Percentiles rank a stretch among this genome's conserved stretches.
These are phyloP conservation scores for Drosophila tristis DNA, from an alignment of 1,140 invertebrate species.

Conservation along the genomic window DNA sequence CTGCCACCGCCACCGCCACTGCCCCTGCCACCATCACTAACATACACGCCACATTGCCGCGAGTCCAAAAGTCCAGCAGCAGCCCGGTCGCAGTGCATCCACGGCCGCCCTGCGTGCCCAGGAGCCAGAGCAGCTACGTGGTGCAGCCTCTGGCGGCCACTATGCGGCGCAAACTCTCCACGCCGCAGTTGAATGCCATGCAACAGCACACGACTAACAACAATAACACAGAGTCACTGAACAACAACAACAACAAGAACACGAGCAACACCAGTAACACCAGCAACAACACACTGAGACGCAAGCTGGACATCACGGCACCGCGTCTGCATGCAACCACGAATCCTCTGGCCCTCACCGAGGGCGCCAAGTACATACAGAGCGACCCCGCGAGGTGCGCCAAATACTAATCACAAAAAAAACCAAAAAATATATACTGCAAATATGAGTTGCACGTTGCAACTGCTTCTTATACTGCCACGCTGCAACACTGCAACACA, in stretches of 20 bases:
- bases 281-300: constrained; percentile 53
- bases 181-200: constrained; percentile 7
- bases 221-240: constrained; percentile 44
- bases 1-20: constrained; percentile 15
- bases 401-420: constrained; percentile 36
- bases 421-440: constrained; percentile 12
- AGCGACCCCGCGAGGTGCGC: constrained; percentile 72
- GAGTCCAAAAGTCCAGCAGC: constrained; percentile 34
- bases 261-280: constrained; percentile 27
- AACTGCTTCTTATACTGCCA: constrained; percentile 33
- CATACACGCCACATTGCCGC: constrained; percentile 65
- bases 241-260: constrained; percentile 11
- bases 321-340: constrained; percentile 89
- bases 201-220: constrained; percentile 24
- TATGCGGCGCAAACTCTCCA: constrained; percentile 54
- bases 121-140: constrained; percentile 68
- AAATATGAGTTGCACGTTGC: constrained; percentile 11
- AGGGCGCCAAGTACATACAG: constrained; percentile 84
- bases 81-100: constrained; percentile 59
- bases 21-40: constrained; percentile 72
- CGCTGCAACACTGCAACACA: background rate
- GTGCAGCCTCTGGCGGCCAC: constrained; percentile 20
- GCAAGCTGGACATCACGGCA: constrained; percentile 87
- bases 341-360: constrained; percentile 87
- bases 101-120: constrained; percentile 60